phyloP scores from a whole-genome alignment of 2,888 invertebrate species.

The Griposia aprilina region DNA sequence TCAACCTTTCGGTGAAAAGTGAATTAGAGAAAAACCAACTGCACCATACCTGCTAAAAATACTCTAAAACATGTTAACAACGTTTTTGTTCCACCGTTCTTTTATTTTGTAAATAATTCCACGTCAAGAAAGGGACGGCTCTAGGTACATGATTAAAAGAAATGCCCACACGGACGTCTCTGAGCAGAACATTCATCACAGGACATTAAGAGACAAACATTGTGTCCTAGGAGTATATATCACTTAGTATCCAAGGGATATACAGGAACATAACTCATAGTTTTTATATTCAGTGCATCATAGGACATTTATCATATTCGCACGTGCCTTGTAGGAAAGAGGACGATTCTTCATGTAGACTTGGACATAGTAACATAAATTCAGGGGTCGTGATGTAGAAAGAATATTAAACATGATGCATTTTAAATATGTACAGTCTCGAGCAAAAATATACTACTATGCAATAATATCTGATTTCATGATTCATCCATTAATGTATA shows the following conservation, averaged over 20 bases:
- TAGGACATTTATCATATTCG: constrained; percentile 45
- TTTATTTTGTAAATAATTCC: not conserved
- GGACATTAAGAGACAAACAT: constrained; percentile 14
- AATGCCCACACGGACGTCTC: not conserved
- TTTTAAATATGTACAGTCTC: too few relatives aligned
- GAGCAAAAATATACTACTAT: too few relatives aligned
- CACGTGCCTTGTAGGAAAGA: constrained; percentile 12
- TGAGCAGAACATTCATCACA: constrained; percentile 27
- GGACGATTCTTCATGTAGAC: constrained; percentile 43
- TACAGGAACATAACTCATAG: constrained; percentile 31
- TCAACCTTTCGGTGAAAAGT: too few relatives aligned
- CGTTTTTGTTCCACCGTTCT: too few relatives aligned
- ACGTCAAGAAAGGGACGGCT: not conserved
- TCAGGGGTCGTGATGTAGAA: not conserved
- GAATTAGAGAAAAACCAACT: too few relatives aligned
- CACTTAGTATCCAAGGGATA: not conserved
- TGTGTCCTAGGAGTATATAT: constrained; percentile 10
- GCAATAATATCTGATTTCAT: too few relatives aligned
- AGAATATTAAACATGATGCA: too few relatives aligned
- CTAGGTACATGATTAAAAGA: not conserved
- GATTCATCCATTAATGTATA: too few relatives aligned
- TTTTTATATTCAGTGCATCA: constrained; percentile 33
- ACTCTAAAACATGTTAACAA: too few relatives aligned
- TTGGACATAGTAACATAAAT: constrained; percentile 5
- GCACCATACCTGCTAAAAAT: too few relatives aligned